Evolutionary conservation across 1,140 invertebrate genomes (phyloP), one percentile per base, ranked within the genome.

Genomic region (Diachasma alloeum): DNA sequence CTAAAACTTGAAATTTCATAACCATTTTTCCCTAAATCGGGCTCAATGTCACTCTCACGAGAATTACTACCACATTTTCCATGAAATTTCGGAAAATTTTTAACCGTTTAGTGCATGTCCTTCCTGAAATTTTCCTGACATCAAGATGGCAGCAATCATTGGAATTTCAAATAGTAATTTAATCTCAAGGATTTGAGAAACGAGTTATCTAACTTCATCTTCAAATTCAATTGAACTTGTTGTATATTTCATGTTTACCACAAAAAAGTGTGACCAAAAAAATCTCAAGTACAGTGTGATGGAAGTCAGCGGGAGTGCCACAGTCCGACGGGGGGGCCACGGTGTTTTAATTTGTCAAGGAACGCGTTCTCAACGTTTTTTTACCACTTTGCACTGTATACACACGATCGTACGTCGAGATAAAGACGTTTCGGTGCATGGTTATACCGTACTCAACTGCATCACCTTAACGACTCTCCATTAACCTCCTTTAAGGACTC

Each of bases 341-440:
- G 79, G 78, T 81, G 80, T 79, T 84, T 83, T 82, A 84, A 84
- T 84, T 84, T 83, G 83, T 83, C 82, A 83, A 80, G 72, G 71
- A 19, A 77, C 73, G 75, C 75, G 70, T 22, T 63, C 46, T 22
- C 48, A 46, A 17, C 15, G 56, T 67, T 77, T 80, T 77, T 80
- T 70, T 77, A 37, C 68, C 68, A 71, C 68, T 76, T 76, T 71
- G 36, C 37, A 63, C 68, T 66, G 13, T 68, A 59, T 72, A 48
- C 66, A 74, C 72, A 70, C 36, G 63, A 70, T 75, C 53, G 39
- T 72, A 22, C 59, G 53, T 79, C 48, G 77, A 68, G 79, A 80
- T 80, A 80, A 80, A 80, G 79, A 78, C 73, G 79, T 78, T 80
- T 78, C 63, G 59, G 59, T 63, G 22, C 59, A 63, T 63, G 59